Conservation (phyloP, 2,888 invertebrate genomes). For the Eristalis pertinax region DNA sequence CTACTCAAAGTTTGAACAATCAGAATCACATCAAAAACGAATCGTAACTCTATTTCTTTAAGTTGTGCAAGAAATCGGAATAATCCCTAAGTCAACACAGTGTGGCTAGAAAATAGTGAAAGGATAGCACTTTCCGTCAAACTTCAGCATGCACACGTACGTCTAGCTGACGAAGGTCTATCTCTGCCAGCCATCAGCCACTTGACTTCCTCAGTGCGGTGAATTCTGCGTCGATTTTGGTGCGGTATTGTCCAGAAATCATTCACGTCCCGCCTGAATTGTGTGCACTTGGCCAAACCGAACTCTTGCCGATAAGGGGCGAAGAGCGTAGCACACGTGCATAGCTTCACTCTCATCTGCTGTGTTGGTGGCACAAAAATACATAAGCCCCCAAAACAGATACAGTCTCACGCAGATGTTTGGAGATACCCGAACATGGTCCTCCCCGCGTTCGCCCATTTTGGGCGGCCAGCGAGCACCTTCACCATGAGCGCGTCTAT, state of each 20-base stretch:
- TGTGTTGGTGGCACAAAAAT: not conserved
- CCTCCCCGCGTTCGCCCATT: not conserved
- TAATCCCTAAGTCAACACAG: no score
- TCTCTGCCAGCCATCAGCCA: not conserved
- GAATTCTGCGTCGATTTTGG: not conserved
- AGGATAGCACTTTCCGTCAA: not conserved
- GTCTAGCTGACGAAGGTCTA: not conserved
- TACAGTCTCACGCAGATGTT: not conserved
- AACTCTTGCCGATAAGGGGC: not conserved
- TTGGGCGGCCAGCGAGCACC: not conserved
- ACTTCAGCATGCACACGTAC: not conserved
- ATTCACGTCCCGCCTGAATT: not conserved
- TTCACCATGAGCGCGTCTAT: not conserved
- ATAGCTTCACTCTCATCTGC: not conserved
- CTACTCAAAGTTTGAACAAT: no score
- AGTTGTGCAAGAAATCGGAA: no score
- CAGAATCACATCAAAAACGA: no score
- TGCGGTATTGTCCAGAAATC: not conserved
- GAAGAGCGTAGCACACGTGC: not conserved
- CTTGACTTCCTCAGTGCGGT: not conserved
- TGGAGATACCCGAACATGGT: not conserved
- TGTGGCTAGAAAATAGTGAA: no score
- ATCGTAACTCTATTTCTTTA: no score
- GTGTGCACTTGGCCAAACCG: not conserved
- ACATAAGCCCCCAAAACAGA: not conserved